Conservation (phyloP, 1,140 invertebrate species). For the Zelostemma sp. region DNA sequence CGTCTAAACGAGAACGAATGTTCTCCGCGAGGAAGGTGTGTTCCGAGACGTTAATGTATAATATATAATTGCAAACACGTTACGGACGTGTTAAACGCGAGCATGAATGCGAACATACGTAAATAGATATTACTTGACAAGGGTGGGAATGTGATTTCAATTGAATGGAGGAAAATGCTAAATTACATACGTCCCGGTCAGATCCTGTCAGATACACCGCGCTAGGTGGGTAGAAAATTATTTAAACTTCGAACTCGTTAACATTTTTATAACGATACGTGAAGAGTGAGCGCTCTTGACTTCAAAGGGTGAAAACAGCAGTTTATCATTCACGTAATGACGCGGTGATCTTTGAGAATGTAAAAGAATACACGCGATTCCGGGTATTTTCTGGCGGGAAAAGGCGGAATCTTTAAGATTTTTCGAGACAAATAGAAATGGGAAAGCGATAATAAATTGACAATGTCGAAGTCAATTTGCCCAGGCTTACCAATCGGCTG, state of each 20-base stretch:
- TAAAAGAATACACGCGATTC: neutral
- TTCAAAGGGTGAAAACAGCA: constrained; percentile 17
- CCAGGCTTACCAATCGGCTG: constrained; percentile 69
- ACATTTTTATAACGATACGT: constrained; percentile 14
- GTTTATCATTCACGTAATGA: neutral
- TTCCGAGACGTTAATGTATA: constrained; percentile 37
- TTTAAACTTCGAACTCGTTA: constrained; percentile 3
- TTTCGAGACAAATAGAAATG: constrained; percentile 37
- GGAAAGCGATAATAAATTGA: constrained; percentile 66
- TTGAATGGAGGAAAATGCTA: constrained; percentile 36
- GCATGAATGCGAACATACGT: constrained; percentile 38
- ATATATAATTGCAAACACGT: constrained; percentile 39
- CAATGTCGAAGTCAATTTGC: constrained; percentile 72
- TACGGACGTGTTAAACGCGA: constrained; percentile 41
- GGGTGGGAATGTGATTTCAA: constrained; percentile 32
- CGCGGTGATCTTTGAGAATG: neutral
- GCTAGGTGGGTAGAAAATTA: constrained; percentile 26
- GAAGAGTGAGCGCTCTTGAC: too few relatives aligned
- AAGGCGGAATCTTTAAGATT: too few relatives aligned
- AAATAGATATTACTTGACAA: constrained; percentile 40
- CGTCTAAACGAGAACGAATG: constrained; percentile 33
- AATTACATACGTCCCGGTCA: constrained; percentile 17
- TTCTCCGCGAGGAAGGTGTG: constrained; percentile 13
- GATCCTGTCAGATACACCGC: constrained; percentile 6
- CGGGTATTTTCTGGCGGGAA: neutral